phyloP scores from a whole-genome alignment of 2,888 invertebrate genomes.

The Troilus luridus region DNA sequence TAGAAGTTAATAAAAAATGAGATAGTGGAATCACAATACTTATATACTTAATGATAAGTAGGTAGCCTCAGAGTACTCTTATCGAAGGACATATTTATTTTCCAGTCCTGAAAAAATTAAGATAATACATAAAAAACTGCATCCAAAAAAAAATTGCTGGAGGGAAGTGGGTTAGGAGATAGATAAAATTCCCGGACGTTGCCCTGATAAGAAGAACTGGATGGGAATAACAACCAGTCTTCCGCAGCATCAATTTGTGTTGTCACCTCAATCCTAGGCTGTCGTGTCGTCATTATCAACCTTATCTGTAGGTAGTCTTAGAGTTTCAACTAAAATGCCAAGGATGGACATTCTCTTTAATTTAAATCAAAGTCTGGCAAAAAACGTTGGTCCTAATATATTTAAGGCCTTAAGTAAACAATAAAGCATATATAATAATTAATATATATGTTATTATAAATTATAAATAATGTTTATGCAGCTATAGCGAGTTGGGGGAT shows the following conservation, averaged over 20 bases:
- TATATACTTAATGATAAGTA: neutral
- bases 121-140: neutral
- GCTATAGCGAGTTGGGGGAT: too few species aligned
- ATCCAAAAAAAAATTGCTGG: neutral
- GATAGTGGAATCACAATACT: neutral
- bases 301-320: neutral
- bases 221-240: slow-evolving; percentile 24
- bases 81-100: neutral
- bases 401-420: too few species aligned
- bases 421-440: too few species aligned
- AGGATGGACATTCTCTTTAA: too few species aligned
- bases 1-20: neutral
- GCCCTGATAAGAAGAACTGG: neutral
- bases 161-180: slow-evolving; percentile 28
- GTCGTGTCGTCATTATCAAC: neutral
- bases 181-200: slow-evolving; percentile 48
- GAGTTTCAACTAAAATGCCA: too few species aligned
- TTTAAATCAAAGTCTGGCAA: too few species aligned
- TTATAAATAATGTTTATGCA: too few species aligned
- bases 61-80: neutral
- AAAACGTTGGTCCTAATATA: too few species aligned
- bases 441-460: too few species aligned
- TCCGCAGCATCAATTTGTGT: slow-evolving; percentile 12
- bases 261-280: neutral
- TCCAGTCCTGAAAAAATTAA: neutral